Evolutionary conservation across 2,797 vertebrate species (phyloP).

Genomic region (Hoplostethus mediterraneus): DNA sequence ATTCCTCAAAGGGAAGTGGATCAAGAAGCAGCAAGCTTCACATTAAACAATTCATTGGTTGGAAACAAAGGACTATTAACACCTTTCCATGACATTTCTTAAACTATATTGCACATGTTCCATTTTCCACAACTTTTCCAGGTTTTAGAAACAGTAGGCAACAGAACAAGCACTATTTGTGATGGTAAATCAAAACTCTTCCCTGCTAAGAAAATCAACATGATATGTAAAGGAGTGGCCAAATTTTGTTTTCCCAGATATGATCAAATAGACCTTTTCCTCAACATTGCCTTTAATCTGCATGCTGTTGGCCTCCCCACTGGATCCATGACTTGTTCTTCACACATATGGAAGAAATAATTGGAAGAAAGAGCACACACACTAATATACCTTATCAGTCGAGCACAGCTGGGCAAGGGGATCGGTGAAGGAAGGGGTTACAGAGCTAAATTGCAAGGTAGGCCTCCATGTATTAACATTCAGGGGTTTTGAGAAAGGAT

Average conservation of each 20-base stretch:
- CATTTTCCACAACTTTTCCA: too few species aligned
- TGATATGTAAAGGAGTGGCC: slow-evolving; percentile 13
- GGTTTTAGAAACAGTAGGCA: neutral
- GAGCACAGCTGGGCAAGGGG: slow-evolving; percentile 67
- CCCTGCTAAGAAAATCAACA: neutral
- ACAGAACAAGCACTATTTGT: neutral
- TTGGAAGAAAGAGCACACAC: slow-evolving; percentile 70
- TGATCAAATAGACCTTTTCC: slow-evolving; percentile 69
- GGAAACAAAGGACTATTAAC: too few species aligned
- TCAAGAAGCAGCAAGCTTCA: too few species aligned
- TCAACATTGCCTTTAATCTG: slow-evolving; percentile 65
- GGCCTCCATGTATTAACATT: slow-evolving; percentile 74
- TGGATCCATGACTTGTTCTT: slow-evolving; percentile 76
- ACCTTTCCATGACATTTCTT: too few species aligned
- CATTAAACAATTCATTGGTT: too few species aligned
- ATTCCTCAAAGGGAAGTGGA: too few species aligned
- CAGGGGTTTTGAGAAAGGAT: slow-evolving; percentile 68
- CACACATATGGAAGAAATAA: slow-evolving; percentile 76
- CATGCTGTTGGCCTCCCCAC: slow-evolving; percentile 60
- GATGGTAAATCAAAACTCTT: slow-evolving; percentile 11
- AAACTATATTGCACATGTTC: too few species aligned
- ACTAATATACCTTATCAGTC: slow-evolving; percentile 80
- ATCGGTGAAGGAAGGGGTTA: slow-evolving; percentile 57
- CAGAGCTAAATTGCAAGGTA: slow-evolving; percentile 75
- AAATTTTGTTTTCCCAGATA: slow-evolving; percentile 53